A percentile compares a stretch with the other conserved stretches of the same genome.
These are phyloP conservation scores for Galaxea fascicularis DNA, from an alignment of 92 coral and sea anemone genomes.

Conservation along the genomic window DNA sequence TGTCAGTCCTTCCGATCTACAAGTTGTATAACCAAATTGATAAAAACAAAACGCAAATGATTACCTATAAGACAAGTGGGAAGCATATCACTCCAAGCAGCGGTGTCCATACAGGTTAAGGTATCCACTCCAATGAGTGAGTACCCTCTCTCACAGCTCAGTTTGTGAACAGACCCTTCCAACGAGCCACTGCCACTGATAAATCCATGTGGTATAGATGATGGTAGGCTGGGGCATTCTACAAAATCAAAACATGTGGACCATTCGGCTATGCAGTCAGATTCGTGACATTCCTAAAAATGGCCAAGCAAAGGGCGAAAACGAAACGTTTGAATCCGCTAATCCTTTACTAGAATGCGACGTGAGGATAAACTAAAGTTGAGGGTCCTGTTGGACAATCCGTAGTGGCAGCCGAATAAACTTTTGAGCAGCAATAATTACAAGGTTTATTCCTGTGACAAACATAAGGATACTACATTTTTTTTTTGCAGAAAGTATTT, in stretches of 20 bases:
- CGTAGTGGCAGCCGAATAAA: too few species aligned
- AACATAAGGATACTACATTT: too few species aligned
- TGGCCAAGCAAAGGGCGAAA: too few species aligned
- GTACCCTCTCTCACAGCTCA: conserved; percentile 35
- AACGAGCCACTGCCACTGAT: conserved; percentile 36
- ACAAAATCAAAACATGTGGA: neutral
- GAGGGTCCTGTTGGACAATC: too few species aligned
- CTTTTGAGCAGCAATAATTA: neutral
- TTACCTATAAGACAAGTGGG: conserved; percentile 41
- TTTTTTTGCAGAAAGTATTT: neutral
- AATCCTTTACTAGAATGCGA: too few species aligned
- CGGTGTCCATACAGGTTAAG: conserved; percentile 27
- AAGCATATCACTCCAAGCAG: conserved; percentile 14
- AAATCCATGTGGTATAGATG: conserved; percentile 23
- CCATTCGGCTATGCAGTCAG: too few species aligned
- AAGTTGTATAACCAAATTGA: too few species aligned
- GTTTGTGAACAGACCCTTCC: conserved; percentile 15
- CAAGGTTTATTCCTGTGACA: neutral
- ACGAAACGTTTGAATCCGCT: too few species aligned
- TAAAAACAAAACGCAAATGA: neutral
- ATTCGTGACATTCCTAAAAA: too few species aligned
- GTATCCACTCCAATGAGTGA: conserved; percentile 28
- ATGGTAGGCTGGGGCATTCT: conserved; percentile 43
- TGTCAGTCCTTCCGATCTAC: too few species aligned
- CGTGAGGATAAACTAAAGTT: too few species aligned